A percentile compares a stretch with the other conserved stretches of the same genome.
phyloP scores from a whole-genome alignment of 2,113 vertebrate species.

The Ibidorhyncha struthersii region DNA sequence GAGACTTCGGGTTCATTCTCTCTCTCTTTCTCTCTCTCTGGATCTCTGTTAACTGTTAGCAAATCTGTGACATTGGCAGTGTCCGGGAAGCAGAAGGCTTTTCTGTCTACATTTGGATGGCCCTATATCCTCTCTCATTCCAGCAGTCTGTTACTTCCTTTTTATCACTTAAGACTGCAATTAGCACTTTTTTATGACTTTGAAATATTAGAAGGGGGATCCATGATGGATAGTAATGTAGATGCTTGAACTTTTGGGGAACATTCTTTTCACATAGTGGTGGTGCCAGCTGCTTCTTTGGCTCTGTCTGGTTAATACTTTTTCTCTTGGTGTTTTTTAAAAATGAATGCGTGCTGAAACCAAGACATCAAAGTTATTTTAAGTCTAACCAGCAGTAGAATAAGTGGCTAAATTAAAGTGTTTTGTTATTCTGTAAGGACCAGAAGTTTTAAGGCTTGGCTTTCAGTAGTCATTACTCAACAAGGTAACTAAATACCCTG shows the following conservation, averaged over 20 bases:
- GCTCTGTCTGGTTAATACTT: conserved; percentile 45
- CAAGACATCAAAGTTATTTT: conserved; percentile 66
- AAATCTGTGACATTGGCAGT: not conserved
- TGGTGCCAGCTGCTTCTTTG: conserved; percentile 71
- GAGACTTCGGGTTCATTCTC: not conserved
- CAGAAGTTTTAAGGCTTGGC: not conserved
- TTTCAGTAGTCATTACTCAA: not conserved
- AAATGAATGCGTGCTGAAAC: conserved; percentile 24
- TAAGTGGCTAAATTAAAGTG: conserved; percentile 52
- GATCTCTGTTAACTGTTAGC: not conserved
- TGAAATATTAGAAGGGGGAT: conserved; percentile 76
- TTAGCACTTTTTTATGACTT: conserved; percentile 75
- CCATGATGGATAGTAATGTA: conserved; percentile 59
- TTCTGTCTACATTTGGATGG: not conserved
- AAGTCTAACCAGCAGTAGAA: conserved; percentile 14
- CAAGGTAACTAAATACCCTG: not conserved
- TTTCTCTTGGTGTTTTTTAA: conserved; percentile 54
- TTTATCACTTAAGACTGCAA: conserved; percentile 66
- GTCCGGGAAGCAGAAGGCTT: not conserved
- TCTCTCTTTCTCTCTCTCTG: not conserved
- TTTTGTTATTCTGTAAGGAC: not conserved
- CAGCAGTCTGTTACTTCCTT: conserved; percentile 68
- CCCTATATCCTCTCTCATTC: conserved; percentile 36
- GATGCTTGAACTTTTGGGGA: conserved; percentile 77
- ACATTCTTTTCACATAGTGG: conserved; percentile 67